These are phyloP conservation scores for Sparus aurata DNA, from an alignment of 2,797 vertebrate species.

Conservation along the genomic window DNA sequence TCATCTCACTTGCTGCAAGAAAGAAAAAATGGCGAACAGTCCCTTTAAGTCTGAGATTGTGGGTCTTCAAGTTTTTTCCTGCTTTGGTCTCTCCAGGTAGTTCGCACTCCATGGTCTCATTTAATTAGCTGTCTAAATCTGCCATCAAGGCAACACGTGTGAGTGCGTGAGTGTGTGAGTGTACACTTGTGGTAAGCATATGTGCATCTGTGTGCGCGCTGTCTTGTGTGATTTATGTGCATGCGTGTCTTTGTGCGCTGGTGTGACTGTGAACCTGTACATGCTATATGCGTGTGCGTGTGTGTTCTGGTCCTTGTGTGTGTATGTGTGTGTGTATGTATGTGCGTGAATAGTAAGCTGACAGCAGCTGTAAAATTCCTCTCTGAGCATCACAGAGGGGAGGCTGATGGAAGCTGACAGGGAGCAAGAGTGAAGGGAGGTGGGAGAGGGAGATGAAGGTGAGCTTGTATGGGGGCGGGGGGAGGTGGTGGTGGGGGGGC, in stretches of 20 bases:
- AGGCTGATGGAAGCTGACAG: conserved; percentile 79
- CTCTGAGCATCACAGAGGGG: conserved; percentile 75
- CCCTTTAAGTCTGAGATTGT: not conserved
- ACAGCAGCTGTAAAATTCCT: conserved; percentile 83
- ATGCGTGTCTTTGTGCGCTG: conserved; percentile 31
- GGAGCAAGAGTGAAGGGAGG: conserved; percentile 69
- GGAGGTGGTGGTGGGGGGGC: not conserved
- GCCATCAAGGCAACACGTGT: conserved; percentile 54
- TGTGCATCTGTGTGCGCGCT: conserved; percentile 30
- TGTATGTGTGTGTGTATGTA: conserved; percentile 27
- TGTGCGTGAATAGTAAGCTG: conserved; percentile 55
- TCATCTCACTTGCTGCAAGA: not conserved
- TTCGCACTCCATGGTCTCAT: conserved; percentile 62
- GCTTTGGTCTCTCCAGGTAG: conserved; percentile 26
- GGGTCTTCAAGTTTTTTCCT: conserved; percentile 21
- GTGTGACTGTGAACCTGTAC: conserved; percentile 20
- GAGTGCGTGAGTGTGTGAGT: conserved; percentile 3
- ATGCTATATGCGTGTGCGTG: conserved; percentile 11
- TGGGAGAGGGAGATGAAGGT: conserved; percentile 74
- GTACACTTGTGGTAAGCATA: conserved; percentile 39
- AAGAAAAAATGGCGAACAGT: conserved; percentile 6
- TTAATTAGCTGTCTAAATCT: conserved; percentile 75
- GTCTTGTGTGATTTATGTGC: conserved; percentile 50
- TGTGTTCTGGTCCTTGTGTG: conserved; percentile 36
- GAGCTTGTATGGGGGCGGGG: conserved; percentile 39